Evolutionary conservation across 2,113 vertebrate genomes (phyloP), one percentile per base, ranked within the genome.

Genomic region (Pyrgilauda ruficollis): DNA sequence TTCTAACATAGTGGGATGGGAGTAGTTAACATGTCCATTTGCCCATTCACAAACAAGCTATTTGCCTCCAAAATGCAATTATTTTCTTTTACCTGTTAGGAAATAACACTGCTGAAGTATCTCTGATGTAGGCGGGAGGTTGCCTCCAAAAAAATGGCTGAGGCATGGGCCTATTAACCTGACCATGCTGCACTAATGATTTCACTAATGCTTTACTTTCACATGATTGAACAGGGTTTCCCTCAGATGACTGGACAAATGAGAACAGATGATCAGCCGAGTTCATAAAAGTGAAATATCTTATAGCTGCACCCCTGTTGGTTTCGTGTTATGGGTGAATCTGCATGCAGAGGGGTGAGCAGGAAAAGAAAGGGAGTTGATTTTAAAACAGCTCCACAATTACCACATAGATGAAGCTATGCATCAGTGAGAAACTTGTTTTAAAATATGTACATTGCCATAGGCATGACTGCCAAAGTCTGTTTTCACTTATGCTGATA

Each of bases 251-350:
- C 93, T 87, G 86, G 90, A 91, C 77, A 95, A 91, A 95, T 93
- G 95, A 91, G 84, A 74, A 93, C 61, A 93, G 86, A 94, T 92
- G 89, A 97, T 90, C 63, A 56, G 43, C 50, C 15, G 50, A 96
- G 85, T 96, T 94, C 87, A 93, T 94, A 84, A 93, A 96, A 92
- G 82, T 94, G 89, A 97, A 96, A 80, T 88, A 81, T 89, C 89
- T 95, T 61, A 56, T 72, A 83, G 56, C 91, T 61, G 72, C 88
- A 91, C 68, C 39, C 74, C 69, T 46, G 46, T 83, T 90, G 74
- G 82, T 95, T 37, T 35, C 14, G 2, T 88, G 76, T 46, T 68
- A 44, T 62, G 69, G 80, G 80, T 77, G 87, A 95, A 96, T 86
- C 84, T 93, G 72, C 70, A 94, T 52, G 83, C 68, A 52, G 63